Conservation (phyloP, 2,113 vertebrate species). For the Eurypyga helias region DNA sequence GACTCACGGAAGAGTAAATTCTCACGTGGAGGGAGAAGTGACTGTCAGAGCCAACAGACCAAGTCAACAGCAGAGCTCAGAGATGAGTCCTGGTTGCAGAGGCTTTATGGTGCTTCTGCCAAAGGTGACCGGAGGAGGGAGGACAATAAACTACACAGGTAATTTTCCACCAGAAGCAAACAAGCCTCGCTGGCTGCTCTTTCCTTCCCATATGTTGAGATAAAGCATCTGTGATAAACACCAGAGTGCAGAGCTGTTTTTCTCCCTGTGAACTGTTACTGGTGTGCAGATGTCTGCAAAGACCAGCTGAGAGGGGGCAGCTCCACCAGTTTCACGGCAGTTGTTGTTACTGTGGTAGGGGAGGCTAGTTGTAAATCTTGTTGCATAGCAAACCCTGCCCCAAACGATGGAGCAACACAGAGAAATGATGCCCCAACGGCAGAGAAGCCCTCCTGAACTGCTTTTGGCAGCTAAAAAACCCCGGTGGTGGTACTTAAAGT, state of each 20-base stretch:
- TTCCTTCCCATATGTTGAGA: conserved; percentile 25
- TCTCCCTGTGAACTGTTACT: not conserved
- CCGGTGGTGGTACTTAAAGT: not conserved
- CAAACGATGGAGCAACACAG: too few relatives aligned
- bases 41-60: not conserved
- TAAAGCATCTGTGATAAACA: conserved; percentile 20
- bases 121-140: not conserved
- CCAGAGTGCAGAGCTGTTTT: not conserved
- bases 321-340: not conserved
- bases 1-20: not conserved
- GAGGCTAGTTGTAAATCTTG: not conserved
- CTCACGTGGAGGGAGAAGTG: not conserved
- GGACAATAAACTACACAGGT: not conserved
- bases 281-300: not conserved
- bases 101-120: conserved; percentile 8
- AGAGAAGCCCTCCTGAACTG: not conserved
- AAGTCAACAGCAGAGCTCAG: conserved; percentile 9
- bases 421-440: not conserved
- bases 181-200: not conserved
- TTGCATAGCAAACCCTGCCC: not conserved
- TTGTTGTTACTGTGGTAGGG: fast-evolving
- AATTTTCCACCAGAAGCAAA: conserved; percentile 48
- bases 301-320: not conserved
- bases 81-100: not conserved
- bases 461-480: not conserved